phyloP scores from a whole-genome alignment of 2,113 vertebrate genomes.

The Nannospalax galili region DNA sequence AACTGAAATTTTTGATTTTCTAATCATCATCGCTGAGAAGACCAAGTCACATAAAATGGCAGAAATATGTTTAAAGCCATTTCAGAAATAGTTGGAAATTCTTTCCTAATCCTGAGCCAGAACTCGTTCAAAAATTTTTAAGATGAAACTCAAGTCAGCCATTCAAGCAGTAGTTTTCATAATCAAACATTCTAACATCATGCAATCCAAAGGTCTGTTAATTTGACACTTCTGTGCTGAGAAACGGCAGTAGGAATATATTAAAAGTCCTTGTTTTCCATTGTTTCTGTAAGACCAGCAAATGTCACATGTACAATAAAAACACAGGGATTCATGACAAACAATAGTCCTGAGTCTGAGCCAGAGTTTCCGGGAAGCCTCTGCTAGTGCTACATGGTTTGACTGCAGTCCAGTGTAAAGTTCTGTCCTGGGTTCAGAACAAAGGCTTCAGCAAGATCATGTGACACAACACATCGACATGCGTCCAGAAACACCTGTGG shows the following conservation, averaged over 20 bases:
- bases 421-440: too few relatives aligned
- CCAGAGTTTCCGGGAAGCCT: too few relatives aligned
- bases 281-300: background rate
- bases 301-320: background rate
- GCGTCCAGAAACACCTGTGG: background rate
- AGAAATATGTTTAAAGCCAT: background rate
- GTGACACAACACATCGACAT: rapidly evolving
- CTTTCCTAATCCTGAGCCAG: background rate
- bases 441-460: background rate
- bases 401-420: too few relatives aligned
- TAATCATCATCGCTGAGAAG: background rate
- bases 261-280: background rate
- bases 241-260: background rate
- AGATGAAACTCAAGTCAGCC: background rate
- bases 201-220: background rate
- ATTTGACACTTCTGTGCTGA: background rate
- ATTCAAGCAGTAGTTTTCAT: background rate
- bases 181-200: background rate
- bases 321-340: background rate
- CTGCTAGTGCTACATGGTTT: too few relatives aligned
- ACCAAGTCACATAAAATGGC: background rate
- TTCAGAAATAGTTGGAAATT: background rate
- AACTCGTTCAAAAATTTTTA: background rate
- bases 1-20: background rate
- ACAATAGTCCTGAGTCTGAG: background rate